Evolutionary conservation across 1,140 invertebrate species (phyloP).

Genomic region (Pogonognathellus flavescens): DNA sequence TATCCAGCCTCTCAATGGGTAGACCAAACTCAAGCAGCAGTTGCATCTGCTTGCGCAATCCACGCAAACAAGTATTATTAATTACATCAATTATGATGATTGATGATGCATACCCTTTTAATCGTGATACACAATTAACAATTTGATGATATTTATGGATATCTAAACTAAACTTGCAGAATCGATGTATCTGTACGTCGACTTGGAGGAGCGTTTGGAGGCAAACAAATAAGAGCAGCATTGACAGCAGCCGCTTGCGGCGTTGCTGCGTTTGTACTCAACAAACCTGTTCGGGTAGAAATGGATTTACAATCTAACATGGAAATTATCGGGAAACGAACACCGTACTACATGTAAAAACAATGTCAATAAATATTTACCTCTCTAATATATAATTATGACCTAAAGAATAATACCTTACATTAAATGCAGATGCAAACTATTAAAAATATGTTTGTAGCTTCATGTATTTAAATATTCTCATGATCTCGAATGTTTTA

Average conservation of each 20-base stretch:
- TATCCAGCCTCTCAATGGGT: conserved; percentile 75
- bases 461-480: no score
- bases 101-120: neutral
- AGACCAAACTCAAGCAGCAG: conserved; percentile 75
- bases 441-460: no score
- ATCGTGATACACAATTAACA: neutral
- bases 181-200: conserved; percentile 61
- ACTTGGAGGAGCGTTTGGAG: conserved; percentile 62
- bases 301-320: conserved; percentile 67
- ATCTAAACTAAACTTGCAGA: conserved; percentile 15
- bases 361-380: no score
- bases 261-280: conserved; percentile 51
- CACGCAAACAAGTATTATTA: no score
- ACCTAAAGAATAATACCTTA: neutral
- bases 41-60: conserved; percentile 75
- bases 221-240: conserved; percentile 54
- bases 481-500: no score
- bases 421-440: neutral
- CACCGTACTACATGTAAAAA: neutral
- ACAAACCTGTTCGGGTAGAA: conserved; percentile 56
- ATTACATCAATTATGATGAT: no score
- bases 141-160: neutral
- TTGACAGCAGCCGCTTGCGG: conserved; percentile 59
- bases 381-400: neutral
- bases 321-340: conserved; percentile 67